phyloP scores from a whole-genome alignment of 1,140 invertebrate species.

The Drosophila nikananu region DNA sequence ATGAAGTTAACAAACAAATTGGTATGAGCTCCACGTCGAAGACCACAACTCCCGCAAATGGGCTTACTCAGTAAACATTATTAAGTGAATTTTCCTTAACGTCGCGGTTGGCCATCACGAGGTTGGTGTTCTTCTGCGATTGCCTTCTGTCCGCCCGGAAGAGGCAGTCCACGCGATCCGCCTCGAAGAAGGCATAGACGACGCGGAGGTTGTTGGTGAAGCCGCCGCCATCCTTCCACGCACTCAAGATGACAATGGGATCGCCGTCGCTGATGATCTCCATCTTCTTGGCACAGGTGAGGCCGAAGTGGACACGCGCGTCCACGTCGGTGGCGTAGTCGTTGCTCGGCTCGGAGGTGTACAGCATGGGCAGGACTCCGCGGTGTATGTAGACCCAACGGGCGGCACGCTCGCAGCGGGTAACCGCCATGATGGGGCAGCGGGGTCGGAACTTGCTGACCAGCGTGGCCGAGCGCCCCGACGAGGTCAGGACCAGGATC shows the following conservation, averaged over 20 bases:
- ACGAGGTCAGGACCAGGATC: slow-evolving; percentile 98
- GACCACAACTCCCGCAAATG: not conserved
- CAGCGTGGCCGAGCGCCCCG: slow-evolving; percentile 95
- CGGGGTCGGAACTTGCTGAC: slow-evolving; percentile 97
- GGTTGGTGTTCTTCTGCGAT: slow-evolving; percentile 42
- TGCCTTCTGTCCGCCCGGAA: slow-evolving; percentile 46
- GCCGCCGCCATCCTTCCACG: slow-evolving; percentile 97
- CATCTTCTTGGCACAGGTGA: slow-evolving; percentile 93
- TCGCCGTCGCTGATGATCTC: slow-evolving; percentile 94
- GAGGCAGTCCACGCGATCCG: slow-evolving; percentile 67
- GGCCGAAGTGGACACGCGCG: slow-evolving; percentile 93
- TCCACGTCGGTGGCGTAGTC: slow-evolving; percentile 92
- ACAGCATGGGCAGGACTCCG: slow-evolving; percentile 96
- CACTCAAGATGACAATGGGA: slow-evolving; percentile 96
- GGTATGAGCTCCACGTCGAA: not conserved
- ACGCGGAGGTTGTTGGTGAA: slow-evolving; percentile 98
- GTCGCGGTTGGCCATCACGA: slow-evolving; percentile 25
- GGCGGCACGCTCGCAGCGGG: slow-evolving; percentile 93
- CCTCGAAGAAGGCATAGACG: slow-evolving; percentile 90
- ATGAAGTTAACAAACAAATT: not conserved
- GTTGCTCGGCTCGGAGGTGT: slow-evolving; percentile 88
- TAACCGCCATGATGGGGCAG: slow-evolving; percentile 98
- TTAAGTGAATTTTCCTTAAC: not conserved
- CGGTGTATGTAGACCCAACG: slow-evolving; percentile 97
- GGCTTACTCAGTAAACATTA: not conserved